Percentiles rank a stretch among this genome's conserved stretches.
These are phyloP conservation scores for Betta splendens DNA, from an alignment of 2,797 vertebrate genomes.

Conservation along the genomic window DNA sequence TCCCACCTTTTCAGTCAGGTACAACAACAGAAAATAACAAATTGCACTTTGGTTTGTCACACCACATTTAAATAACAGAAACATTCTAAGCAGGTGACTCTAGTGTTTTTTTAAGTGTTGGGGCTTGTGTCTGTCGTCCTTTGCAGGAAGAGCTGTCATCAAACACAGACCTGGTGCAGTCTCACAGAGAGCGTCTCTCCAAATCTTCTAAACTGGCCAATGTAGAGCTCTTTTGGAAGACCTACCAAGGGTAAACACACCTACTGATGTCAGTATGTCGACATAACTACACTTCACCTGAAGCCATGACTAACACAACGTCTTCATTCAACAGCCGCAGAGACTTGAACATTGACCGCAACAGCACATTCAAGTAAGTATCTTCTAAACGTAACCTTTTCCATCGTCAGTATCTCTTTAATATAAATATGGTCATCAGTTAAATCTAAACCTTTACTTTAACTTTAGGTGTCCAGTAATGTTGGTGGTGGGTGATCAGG, in stretches of 20 bases:
- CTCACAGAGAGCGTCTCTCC: constrained; percentile 82
- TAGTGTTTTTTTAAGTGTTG: not conserved
- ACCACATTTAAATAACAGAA: no score
- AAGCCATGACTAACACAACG: not conserved
- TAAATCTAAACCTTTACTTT: not conserved
- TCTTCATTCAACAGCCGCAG: constrained; percentile 80
- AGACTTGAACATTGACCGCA: constrained; percentile 89
- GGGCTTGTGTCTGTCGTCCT: not conserved
- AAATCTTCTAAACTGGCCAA: constrained; percentile 84
- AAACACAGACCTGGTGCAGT: constrained; percentile 85
- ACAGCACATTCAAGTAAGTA: constrained; percentile 87
- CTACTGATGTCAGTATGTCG: not conserved
- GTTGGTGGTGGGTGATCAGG: constrained; percentile 93
- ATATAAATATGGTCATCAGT: not conserved
- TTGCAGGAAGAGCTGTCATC: constrained; percentile 87
- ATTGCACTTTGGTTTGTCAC: not conserved
- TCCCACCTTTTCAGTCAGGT: constrained; percentile 92
- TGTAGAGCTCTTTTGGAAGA: constrained; percentile 90
- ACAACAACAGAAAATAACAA: not conserved
- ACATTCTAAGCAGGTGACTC: not conserved
- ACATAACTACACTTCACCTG: not conserved
- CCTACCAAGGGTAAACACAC: constrained; percentile 83
- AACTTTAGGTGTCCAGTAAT: constrained; percentile 88
- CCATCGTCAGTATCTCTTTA: not conserved
- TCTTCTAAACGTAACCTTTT: not conserved